phyloP scores from a whole-genome alignment of 2,888 invertebrate species.

The Ptilodon capucinus region DNA sequence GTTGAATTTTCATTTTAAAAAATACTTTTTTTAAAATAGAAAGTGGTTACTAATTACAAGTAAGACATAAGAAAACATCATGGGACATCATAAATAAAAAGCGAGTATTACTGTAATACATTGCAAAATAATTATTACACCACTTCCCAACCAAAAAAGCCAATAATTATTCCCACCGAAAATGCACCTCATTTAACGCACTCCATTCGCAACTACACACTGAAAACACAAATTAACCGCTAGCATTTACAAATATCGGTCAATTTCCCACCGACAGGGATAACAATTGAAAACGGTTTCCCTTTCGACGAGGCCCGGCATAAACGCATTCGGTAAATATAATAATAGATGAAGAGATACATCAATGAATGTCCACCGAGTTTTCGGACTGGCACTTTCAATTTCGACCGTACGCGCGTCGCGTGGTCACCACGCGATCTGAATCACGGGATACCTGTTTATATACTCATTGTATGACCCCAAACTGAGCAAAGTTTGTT shows the following conservation, averaged over 20 bases:
- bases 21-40: no score
- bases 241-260: conserved; percentile 77
- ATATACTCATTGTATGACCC: no score
- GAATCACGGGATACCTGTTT: conserved; percentile 1
- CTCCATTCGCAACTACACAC: conserved; percentile 7
- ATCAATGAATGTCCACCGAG: conserved; percentile 68
- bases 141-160: background rate
- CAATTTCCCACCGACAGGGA: conserved; percentile 72
- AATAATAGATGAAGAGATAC: conserved; percentile 75
- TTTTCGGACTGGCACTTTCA: conserved; percentile 70
- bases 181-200: background rate
- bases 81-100: no score
- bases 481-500: no score
- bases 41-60: no score
- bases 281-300: conserved; percentile 79
- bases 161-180: background rate
- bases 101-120: no score
- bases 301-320: conserved; percentile 65
- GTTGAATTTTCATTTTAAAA: no score
- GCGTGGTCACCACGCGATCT: conserved; percentile 25
- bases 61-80: no score
- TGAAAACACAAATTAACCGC: conserved; percentile 52
- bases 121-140: background rate
- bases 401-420: conserved; percentile 55
- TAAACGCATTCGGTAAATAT: conserved; percentile 72